phyloP scores from a whole-genome alignment of 2,113 vertebrate genomes.

The Murina feae region DNA sequence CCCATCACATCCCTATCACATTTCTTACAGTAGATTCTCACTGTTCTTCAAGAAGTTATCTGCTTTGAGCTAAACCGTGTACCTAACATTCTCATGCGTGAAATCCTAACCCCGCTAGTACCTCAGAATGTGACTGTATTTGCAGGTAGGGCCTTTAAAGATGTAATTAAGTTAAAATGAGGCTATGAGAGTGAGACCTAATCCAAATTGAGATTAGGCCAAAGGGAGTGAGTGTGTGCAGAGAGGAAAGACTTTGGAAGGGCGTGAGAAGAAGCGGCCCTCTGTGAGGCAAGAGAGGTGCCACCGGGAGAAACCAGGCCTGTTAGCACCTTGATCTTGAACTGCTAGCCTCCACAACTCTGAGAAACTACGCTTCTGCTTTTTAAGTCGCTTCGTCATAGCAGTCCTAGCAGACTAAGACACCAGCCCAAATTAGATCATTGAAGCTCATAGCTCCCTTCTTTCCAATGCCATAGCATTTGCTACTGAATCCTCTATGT shows the following conservation, averaged over 20 bases:
- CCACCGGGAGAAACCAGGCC: not conserved
- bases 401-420: not conserved
- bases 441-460: not conserved
- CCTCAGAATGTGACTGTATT: not conserved
- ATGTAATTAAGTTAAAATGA: not conserved
- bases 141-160: not conserved
- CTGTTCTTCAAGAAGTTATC: not conserved
- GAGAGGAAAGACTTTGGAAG: not conserved
- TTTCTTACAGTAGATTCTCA: not conserved
- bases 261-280: not conserved
- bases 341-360: not conserved
- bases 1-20: not conserved
- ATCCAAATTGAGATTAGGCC: not conserved
- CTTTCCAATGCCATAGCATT: not conserved
- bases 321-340: not conserved
- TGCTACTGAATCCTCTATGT: not conserved
- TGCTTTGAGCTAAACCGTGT: not conserved
- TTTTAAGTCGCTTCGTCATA: not conserved
- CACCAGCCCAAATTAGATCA: no score
- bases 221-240: not conserved
- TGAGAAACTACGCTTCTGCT: not conserved
- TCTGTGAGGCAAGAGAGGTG: not conserved
- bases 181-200: not conserved
- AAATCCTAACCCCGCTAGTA: not conserved
- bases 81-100: not conserved